Percentiles rank a stretch among this genome's conserved stretches.
These are phyloP conservation scores for Sarcophilus harrisii DNA, from an alignment of 2,797 vertebrate genomes.

Conservation along the genomic window DNA sequence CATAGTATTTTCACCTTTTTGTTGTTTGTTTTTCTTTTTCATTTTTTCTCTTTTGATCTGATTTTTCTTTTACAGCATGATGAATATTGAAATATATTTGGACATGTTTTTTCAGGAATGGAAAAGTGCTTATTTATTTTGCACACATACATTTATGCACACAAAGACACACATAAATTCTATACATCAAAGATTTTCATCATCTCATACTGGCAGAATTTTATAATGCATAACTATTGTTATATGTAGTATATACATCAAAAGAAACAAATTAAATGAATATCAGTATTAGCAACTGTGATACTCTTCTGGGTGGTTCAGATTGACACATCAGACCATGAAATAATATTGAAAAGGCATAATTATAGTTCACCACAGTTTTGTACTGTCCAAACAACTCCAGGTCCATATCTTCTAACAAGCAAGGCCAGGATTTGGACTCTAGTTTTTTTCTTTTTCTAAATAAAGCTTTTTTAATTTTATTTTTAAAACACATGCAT, in stretches of 20 bases:
- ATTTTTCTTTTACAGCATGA: too few species aligned
- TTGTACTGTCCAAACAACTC: neutral
- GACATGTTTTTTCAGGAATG: too few species aligned
- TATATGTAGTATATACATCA: neutral
- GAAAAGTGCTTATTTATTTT: neutral
- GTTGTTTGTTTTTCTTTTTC: too few species aligned
- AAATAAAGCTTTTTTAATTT: too few species aligned
- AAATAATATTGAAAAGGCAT: neutral
- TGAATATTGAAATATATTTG: too few species aligned
- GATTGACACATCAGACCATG: neutral
- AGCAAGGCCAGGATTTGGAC: neutral
- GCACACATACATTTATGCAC: accelerated
- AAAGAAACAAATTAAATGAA: neutral
- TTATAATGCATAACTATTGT: neutral
- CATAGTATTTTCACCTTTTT: too few species aligned
- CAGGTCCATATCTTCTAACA: neutral
- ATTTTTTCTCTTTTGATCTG: too few species aligned
- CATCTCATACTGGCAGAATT: neutral
- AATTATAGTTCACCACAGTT: neutral
- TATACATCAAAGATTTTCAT: neutral
- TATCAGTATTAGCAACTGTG: neutral
- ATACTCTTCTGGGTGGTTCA: neutral
- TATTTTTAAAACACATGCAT: too few species aligned
- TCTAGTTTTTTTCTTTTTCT: neutral
- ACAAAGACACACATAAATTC: neutral